Conservation (phyloP, 2,888 invertebrate genomes). For the Patella pellucida region DNA sequence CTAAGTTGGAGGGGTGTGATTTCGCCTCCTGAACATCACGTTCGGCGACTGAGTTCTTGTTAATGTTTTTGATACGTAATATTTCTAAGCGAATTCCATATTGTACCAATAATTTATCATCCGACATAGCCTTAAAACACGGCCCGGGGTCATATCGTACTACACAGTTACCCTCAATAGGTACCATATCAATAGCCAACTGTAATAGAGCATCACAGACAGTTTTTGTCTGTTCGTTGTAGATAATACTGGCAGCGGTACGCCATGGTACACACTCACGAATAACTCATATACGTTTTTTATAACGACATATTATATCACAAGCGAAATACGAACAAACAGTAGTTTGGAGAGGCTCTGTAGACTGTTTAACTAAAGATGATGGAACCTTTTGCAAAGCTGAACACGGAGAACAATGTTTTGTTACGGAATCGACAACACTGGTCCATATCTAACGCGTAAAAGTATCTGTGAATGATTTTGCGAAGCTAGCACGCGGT, state of each 20-base stretch:
- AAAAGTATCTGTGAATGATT: conserved; percentile 34
- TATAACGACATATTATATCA: conserved; percentile 35
- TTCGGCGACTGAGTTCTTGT: conserved; percentile 38
- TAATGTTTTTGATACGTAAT: no score
- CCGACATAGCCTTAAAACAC: not conserved
- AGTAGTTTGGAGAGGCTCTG: not conserved
- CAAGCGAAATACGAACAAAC: conserved; percentile 22
- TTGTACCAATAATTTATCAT: conserved; percentile 32
- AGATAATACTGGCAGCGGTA: conserved; percentile 30
- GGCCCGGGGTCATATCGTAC: conserved; percentile 20
- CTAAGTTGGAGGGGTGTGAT: conserved; percentile 21
- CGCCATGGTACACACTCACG: conserved; percentile 39
- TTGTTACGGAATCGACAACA: conserved; percentile 24
- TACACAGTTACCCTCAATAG: conserved; percentile 38
- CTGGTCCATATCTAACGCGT: conserved; percentile 40
- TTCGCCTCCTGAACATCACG: conserved; percentile 43
- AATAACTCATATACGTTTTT: conserved; percentile 33
- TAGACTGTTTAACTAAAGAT: not conserved
- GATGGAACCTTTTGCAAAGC: conserved; percentile 21
- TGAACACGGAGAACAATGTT: conserved; percentile 27
- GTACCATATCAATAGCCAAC: conserved; percentile 30
- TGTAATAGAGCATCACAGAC: conserved; percentile 29
- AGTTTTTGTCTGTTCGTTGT: conserved; percentile 28
- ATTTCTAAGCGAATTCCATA: no score
- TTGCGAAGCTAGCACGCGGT: conserved; percentile 20